Conservation (phyloP, 2,888 invertebrate species). For the Epinotia demarniana region DNA sequence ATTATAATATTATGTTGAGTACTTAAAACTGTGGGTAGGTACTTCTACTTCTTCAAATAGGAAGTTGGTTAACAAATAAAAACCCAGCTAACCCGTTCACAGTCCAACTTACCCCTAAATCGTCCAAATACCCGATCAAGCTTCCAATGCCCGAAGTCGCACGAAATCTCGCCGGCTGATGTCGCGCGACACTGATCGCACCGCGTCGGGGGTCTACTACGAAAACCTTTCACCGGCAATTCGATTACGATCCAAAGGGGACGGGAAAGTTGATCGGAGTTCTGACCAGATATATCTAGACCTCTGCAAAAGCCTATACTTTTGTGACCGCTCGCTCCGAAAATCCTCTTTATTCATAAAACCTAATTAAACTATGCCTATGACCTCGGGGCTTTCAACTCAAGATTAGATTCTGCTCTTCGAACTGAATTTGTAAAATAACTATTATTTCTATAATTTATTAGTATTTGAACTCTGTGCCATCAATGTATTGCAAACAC, state of each 20-base stretch:
- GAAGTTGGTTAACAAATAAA: too few species aligned
- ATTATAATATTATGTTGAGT: too few species aligned
- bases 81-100: background rate
- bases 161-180: background rate
- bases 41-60: too few species aligned
- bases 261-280: background rate
- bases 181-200: conserved; percentile 11
- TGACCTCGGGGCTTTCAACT: too few species aligned
- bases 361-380: too few species aligned
- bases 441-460: too few species aligned
- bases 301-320: background rate
- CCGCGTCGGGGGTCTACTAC: background rate
- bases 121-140: background rate
- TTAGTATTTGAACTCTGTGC: too few species aligned
- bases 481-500: too few species aligned
- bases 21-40: too few species aligned
- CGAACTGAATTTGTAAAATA: too few species aligned
- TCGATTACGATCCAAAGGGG: background rate
- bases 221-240: conserved; percentile 3
- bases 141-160: background rate
- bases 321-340: background rate
- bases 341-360: too few species aligned
- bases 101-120: background rate
- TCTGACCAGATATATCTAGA: background rate
- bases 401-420: too few species aligned